These are phyloP conservation scores for Eumerus sabulonum DNA, from an alignment of 2,888 invertebrate species.

Conservation along the genomic window DNA sequence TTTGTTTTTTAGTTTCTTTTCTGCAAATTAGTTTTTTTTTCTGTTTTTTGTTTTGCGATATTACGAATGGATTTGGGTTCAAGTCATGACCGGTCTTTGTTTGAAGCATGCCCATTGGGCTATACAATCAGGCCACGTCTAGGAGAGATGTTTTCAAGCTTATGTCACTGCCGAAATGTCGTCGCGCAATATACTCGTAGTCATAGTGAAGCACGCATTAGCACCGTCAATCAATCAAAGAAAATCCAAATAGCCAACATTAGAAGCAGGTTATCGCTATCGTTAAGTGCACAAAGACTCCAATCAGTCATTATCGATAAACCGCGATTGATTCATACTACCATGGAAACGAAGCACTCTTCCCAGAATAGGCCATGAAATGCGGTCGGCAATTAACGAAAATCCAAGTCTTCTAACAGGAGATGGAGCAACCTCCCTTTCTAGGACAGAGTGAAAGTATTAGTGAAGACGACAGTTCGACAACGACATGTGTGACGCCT, in stretches of 20 bases:
- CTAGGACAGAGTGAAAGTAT: too few species aligned
- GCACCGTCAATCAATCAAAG: slow-evolving; percentile 47
- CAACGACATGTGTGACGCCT: too few species aligned
- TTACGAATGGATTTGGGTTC: slow-evolving; percentile 3
- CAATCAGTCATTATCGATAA: slow-evolving; percentile 45
- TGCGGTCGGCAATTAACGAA: not conserved
- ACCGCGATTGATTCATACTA: slow-evolving; percentile 23
- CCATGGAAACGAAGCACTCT: not conserved
- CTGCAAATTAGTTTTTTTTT: slow-evolving; percentile 7
- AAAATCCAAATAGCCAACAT: slow-evolving; percentile 1
- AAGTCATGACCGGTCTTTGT: slow-evolving; percentile 1
- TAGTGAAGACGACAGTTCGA: too few species aligned
- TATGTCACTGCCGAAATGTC: too few species aligned
- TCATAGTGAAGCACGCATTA: slow-evolving; percentile 41
- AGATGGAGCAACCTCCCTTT: too few species aligned
- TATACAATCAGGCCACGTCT: too few species aligned
- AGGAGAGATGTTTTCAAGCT: too few species aligned
- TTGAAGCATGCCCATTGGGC: not conserved
- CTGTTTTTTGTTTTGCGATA: not conserved
- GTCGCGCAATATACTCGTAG: not conserved
- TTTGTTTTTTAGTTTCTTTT: not conserved
- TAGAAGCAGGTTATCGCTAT: too few species aligned
- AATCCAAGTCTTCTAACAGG: too few species aligned
- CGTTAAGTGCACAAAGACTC: slow-evolving; percentile 3
- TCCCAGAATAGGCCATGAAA: not conserved